These are phyloP conservation scores for Microtus obscurus DNA, from an alignment of 2,797 vertebrate genomes.

Conservation along the genomic window DNA sequence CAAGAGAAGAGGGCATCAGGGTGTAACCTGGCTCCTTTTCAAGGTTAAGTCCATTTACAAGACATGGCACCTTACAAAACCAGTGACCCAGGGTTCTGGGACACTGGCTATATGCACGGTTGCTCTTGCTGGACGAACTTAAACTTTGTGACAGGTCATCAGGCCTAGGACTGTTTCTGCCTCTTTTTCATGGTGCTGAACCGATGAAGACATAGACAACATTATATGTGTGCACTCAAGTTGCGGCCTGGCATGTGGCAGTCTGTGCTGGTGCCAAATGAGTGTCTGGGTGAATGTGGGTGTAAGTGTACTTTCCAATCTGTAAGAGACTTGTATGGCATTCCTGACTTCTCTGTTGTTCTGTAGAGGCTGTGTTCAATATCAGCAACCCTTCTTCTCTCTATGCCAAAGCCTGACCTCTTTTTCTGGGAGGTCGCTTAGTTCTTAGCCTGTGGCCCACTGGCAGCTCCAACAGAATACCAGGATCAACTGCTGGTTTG, in stretches of 20 bases:
- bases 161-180: neutral
- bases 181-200: neutral
- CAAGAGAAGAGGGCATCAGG: neutral
- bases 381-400: neutral
- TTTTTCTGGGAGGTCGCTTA: neutral
- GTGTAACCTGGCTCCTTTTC: neutral
- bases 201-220: neutral
- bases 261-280: neutral
- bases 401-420: neutral
- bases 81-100: neutral
- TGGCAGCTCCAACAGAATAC: neutral
- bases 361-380: neutral
- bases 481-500: neutral
- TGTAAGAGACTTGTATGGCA: neutral
- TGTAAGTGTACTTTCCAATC: neutral
- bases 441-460: neutral
- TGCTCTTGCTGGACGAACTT: neutral
- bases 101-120: neutral
- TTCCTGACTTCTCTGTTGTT: neutral
- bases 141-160: neutral
- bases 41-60: no score
- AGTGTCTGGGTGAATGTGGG: neutral
- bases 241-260: neutral
- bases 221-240: no score
- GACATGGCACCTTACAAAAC: neutral